Base-by-base conservation (phyloP, 2,888 invertebrate genomes). In the Pseudococcus jackbeardsleyi region DNA sequence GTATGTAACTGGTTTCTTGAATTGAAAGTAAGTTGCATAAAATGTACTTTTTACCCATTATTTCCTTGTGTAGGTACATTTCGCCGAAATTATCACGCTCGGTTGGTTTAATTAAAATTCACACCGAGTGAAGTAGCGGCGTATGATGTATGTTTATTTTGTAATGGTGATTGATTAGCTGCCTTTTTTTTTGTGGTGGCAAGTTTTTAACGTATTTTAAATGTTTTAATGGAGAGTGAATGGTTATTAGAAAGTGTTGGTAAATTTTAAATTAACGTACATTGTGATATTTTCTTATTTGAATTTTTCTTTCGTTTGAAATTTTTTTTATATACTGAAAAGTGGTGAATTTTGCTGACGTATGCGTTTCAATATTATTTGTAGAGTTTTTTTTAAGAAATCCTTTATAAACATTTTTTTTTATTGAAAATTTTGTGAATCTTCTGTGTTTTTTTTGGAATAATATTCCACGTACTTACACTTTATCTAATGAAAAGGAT, bases 11-110 rank as follows among this genome's bases (percentile, higher is more conserved):
- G 79, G 77, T 82, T 82, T 19, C 46, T 46, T 9, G 17, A 46
- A 42, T 82, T 39, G 79, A 82, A 72, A 46, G 79, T 82, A 46
- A 46, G 33, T 82, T 82, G 26, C 12, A n/a, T 46, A 19, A 82
- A 46, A 42, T 22, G 19, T 82, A 46, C 19, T 82, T 82, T 82
- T 39, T 17, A 42, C 19, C 46, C 3, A 82, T 46, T 17, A 15
- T 82, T 82, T 12, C 19, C 79, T 46, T 82, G 12, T 82, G 64
- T 64, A 46, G 15, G 33, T 72, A 33, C 19, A 46, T 82, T 33
- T 46, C 79, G 33, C 68, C 68, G 22, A 72, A 33, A 72, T 72
- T 72, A 33, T n/a, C 26, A 19, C n/a, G 79, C 42, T 82, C 46
- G 19, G 19, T 82, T 46, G 42, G 11, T 19, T 39, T 42, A 82